Conservation (phyloP, 1,140 invertebrate species). For the Hylaeus anthracinus region DNA sequence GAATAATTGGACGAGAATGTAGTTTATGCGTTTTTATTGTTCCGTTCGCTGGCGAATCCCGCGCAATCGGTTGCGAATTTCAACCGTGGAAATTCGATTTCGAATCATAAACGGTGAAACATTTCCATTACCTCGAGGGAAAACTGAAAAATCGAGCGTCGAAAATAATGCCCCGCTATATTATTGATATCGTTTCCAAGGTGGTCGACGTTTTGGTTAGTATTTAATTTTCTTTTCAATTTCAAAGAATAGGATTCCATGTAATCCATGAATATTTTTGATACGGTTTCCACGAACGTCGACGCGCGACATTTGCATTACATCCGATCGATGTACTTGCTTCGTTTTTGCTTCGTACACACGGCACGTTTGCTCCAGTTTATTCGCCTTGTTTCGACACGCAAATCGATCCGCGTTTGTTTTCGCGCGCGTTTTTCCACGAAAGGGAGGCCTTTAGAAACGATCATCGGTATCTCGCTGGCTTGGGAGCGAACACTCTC, state of each 20-base stretch:
- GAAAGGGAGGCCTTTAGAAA: background rate
- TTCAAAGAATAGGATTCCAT: too few species aligned
- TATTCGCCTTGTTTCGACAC: conserved; percentile 12
- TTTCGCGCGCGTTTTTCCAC: background rate
- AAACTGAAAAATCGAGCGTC: too few species aligned
- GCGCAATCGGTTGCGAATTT: too few species aligned
- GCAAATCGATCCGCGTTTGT: conserved; percentile 17
- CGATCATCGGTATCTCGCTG: background rate
- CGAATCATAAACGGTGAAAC: too few species aligned
- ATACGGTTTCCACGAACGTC: background rate
- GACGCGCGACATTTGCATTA: conserved; percentile 12
- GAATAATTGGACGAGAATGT: background rate
- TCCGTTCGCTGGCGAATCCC: too few species aligned
- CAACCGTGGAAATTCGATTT: too few species aligned
- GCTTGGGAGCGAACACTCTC: background rate
- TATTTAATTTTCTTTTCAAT: too few species aligned
- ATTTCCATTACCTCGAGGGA: too few species aligned
- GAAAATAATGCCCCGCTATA: too few species aligned
- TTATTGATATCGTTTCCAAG: too few species aligned
- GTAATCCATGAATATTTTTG: background rate
- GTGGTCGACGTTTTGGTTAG: too few species aligned
- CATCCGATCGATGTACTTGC: conserved; percentile 3
- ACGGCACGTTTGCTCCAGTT: conserved; percentile 11
- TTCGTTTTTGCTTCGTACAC: background rate
- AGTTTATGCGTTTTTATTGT: too few species aligned